phyloP scores from a whole-genome alignment of 2,113 vertebrate species.

The Anolis sagrei region DNA sequence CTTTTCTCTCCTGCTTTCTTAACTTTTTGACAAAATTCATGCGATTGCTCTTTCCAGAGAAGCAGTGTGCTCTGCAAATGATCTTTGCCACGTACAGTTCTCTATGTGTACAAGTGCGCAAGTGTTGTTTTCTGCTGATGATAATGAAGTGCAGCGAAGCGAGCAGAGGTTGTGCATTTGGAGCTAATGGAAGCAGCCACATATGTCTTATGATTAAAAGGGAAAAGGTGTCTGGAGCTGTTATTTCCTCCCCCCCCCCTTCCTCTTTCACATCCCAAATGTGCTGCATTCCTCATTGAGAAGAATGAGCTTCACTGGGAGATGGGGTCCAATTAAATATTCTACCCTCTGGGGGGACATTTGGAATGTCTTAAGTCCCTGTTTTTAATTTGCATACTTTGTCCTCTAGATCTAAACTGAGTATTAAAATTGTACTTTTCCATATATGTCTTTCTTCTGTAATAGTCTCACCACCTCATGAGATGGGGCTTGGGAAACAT shows the following conservation, averaged over 20 bases:
- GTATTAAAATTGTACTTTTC: slow-evolving; percentile 41
- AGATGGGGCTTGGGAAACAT: no score
- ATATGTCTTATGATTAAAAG: slow-evolving; percentile 50
- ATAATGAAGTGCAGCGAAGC: slow-evolving; percentile 43
- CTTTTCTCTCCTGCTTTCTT: not conserved
- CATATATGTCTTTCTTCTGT: slow-evolving; percentile 36
- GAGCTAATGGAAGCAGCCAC: slow-evolving; percentile 20
- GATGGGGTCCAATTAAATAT: slow-evolving; percentile 47
- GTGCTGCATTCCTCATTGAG: slow-evolving; percentile 26
- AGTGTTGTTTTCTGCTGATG: slow-evolving; percentile 37
- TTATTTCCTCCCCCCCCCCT: slow-evolving; percentile 35
- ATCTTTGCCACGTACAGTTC: not conserved
- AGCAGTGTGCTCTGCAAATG: not conserved
- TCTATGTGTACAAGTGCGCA: not conserved
- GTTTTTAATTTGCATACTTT: slow-evolving; percentile 30
- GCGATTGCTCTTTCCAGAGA: slow-evolving; percentile 19
- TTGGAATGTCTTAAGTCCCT: slow-evolving; percentile 49
- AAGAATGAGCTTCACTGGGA: slow-evolving; percentile 21
- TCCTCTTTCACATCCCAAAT: slow-evolving; percentile 28
- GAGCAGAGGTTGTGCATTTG: not conserved
- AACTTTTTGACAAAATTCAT: slow-evolving; percentile 35
- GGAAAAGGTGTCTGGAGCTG: slow-evolving; percentile 46
- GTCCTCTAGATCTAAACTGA: slow-evolving; percentile 40
- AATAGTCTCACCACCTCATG: not conserved
- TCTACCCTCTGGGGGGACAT: slow-evolving; percentile 30